Evolutionary conservation across 2,888 invertebrate species (phyloP).

Genomic region (Plebejus argus): DNA sequence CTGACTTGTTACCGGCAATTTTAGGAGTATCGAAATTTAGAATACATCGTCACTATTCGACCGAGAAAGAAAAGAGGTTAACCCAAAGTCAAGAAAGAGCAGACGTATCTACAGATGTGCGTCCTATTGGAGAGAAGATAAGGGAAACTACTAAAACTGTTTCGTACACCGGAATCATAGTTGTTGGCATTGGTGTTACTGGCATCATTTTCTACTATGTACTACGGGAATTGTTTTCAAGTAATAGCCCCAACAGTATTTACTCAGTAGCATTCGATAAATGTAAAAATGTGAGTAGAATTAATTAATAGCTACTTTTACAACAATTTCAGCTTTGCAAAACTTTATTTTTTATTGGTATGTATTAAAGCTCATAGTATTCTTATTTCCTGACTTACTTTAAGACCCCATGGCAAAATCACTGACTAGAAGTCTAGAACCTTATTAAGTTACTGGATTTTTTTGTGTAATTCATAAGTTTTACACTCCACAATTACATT

Average conservation of each 20-base stretch:
- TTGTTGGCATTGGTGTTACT: slow-evolving; percentile 90
- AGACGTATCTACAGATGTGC: slow-evolving; percentile 80
- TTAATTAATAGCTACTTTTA: not conserved
- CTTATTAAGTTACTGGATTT: not conserved
- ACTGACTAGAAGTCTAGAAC: not conserved
- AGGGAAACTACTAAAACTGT: slow-evolving; percentile 95
- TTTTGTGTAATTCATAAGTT: not conserved
- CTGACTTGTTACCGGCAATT: slow-evolving; percentile 51
- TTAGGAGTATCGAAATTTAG: slow-evolving; percentile 51
- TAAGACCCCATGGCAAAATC: too few relatives aligned
- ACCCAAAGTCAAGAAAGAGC: slow-evolving; percentile 63
- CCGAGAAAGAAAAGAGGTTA: slow-evolving; percentile 58
- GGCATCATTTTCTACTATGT: slow-evolving; percentile 91
- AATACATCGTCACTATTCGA: slow-evolving; percentile 55
- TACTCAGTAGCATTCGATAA: slow-evolving; percentile 89
- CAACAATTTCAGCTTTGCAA: too few relatives aligned
- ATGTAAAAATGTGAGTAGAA: slow-evolving; percentile 82
- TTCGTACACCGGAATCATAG: slow-evolving; percentile 90
- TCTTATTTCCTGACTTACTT: not conserved
- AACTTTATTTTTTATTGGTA: too few relatives aligned
- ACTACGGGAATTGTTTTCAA: slow-evolving; percentile 92
- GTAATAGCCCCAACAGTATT: slow-evolving; percentile 91
- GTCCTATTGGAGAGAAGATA: slow-evolving; percentile 87
- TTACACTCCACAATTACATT: not conserved
- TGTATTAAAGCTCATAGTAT: not conserved